Percentiles rank a stretch among this genome's conserved stretches.
Evolutionary conservation across 2,888 invertebrate species (phyloP).

Genomic region (Leptinotarsa peninsularis): DNA sequence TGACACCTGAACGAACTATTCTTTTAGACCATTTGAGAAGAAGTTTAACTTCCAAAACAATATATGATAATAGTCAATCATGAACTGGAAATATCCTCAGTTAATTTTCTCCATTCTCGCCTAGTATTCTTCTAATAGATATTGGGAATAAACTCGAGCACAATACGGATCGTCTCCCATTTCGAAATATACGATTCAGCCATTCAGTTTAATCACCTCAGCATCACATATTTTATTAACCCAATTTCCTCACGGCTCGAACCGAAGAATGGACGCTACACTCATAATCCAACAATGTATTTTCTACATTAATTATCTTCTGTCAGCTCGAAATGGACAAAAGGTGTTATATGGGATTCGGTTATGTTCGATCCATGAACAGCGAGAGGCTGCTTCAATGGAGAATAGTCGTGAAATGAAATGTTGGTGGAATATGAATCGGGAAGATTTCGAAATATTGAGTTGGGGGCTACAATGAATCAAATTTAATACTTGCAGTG

Average conservation of each 20-base stretch:
- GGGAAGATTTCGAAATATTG: not conserved
- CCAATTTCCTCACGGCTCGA: slow-evolving; percentile 8
- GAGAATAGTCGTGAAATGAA: not conserved
- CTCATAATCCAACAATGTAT: slow-evolving; percentile 12
- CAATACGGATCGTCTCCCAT: not conserved
- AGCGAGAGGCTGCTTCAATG: not conserved
- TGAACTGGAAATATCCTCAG: too few species aligned
- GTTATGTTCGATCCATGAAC: not conserved
- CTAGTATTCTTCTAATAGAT: not conserved
- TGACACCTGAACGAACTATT: too few species aligned
- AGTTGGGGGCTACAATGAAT: too few species aligned
- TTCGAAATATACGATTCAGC: not conserved
- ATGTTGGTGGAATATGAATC: not conserved
- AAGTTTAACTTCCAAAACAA: too few species aligned
- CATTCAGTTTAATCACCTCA: slow-evolving; percentile 10
- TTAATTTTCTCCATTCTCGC: too few species aligned
- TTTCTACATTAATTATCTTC: slow-evolving; percentile 16
- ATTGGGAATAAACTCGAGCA: not conserved
- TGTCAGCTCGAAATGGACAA: slow-evolving; percentile 17
- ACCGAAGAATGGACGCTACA: slow-evolving; percentile 1
- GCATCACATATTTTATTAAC: slow-evolving; percentile 20
- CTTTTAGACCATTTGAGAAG: too few species aligned
- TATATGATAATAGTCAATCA: too few species aligned
- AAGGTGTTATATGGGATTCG: slow-evolving; percentile 14
- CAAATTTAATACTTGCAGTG: too few species aligned